Evolutionary conservation across 30 jellyfish, hydroid and myxozoan species (phyloP), one percentile per base, ranked within the genome.

Genomic region (Mastigias papua): DNA sequence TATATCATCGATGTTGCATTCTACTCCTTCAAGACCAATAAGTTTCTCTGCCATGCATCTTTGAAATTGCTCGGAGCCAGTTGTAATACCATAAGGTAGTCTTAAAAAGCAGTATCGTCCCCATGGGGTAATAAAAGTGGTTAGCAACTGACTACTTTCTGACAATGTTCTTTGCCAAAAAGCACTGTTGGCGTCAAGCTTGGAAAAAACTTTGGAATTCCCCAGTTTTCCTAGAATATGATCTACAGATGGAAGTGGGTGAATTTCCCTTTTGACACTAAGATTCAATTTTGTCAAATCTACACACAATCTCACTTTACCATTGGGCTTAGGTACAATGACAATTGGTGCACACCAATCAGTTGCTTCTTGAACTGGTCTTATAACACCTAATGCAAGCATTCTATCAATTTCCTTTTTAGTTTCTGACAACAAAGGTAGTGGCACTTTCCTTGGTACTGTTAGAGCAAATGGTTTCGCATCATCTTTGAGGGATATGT

Each of bases 311-410:
- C 96, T 63, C 25, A 90, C 84, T 30, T 90, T 48, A 34, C 62
- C 84, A 30, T 83, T 48, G 29, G 91, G 81, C 31, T 84, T 82
- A 57, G 76, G 74, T 27, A 73, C 96, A 20, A 73, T 89, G n/a
- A 90, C 88, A 26, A 90, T 82, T 0, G 96, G 88, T 10, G 88
- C 87, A 57, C 91, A 74, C 96, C 96, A 82, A 61, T 74, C 96
- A 13, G 97, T 90, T 8, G 91, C 92, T 28, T 72, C 70, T 19
- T 90, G 94, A 17, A 82, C 75, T 50, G 75, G 86, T 58, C 49
- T 72, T 1, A 83, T 90, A 60, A 90, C 96, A 16, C 97, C 94
- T 69, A 82, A n/a, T 63, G 7, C 34, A 15, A 34, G 63, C 97
- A 90, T 90, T 58, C 92, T 69, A 7, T 76, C 84, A 29, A 84